Percentiles rank a stretch among this genome's conserved stretches.
Evolutionary conservation across 2,888 invertebrate species (phyloP).

Genomic region (Cosmopolites sordidus): DNA sequence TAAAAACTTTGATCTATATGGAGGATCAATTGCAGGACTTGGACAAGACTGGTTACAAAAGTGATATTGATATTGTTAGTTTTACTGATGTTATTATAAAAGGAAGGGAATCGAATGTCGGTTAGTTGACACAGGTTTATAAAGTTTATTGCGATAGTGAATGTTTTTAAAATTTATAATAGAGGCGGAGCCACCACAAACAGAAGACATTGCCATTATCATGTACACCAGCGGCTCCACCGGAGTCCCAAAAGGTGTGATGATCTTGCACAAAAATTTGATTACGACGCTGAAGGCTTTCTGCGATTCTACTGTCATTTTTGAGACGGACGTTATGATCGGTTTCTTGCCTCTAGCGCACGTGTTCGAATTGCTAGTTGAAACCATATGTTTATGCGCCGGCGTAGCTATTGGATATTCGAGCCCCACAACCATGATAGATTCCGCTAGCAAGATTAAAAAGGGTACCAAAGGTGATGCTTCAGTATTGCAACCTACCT

Average conservation of each 20-base stretch:
- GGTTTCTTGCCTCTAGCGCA: slow-evolving; percentile 96
- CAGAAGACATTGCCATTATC: slow-evolving; percentile 85
- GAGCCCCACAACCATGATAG: slow-evolving; percentile 88
- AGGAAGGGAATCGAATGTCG: slow-evolving; percentile 50
- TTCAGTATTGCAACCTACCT: slow-evolving; percentile 82
- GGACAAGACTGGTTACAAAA: slow-evolving; percentile 66
- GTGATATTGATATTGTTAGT: slow-evolving; percentile 66
- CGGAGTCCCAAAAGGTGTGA: slow-evolving; percentile 88
- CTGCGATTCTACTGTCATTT: slow-evolving; percentile 71
- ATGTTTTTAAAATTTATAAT: background rate
- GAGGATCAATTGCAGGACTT: slow-evolving; percentile 79
- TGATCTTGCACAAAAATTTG: slow-evolving; percentile 78
- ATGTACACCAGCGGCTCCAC: slow-evolving; percentile 99
- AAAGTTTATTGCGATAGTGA: too few species aligned
- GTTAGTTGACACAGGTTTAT: slow-evolving; percentile 36
- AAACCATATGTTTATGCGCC: slow-evolving; percentile 74
- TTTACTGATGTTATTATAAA: slow-evolving; percentile 67
- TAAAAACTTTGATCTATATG: slow-evolving; percentile 80
- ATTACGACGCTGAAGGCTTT: slow-evolving; percentile 76
- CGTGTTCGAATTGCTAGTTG: slow-evolving; percentile 95
- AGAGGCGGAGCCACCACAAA: slow-evolving; percentile 52
- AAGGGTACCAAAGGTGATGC: slow-evolving; percentile 94
- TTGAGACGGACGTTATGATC: slow-evolving; percentile 76
- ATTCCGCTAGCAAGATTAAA: slow-evolving; percentile 92
- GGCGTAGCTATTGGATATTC: slow-evolving; percentile 96